Conservation (phyloP, 2,797 vertebrate genomes). For the Sphaeramia orbicularis region DNA sequence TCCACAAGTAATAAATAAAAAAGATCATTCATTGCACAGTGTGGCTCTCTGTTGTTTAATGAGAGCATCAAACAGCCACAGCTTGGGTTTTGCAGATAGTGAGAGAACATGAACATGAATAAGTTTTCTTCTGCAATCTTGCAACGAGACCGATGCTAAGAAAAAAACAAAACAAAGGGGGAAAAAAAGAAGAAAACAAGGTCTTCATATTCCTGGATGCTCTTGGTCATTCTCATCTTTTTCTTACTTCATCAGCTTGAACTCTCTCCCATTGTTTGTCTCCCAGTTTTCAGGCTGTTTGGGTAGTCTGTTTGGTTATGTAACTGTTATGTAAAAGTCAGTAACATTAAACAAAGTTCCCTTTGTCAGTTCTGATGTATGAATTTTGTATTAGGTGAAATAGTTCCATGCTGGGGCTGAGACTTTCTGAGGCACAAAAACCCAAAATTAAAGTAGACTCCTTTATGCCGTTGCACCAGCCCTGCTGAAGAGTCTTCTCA, state of each 20-base stretch:
- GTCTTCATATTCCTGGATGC: background rate
- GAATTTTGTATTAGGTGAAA: background rate
- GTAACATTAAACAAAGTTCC: background rate
- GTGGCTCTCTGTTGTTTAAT: background rate
- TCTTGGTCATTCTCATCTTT: background rate
- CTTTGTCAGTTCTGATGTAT: background rate
- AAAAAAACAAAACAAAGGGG: background rate
- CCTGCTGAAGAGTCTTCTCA: constrained; percentile 2
- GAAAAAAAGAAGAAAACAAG: background rate
- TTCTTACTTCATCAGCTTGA: background rate
- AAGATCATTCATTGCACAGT: background rate
- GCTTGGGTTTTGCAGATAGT: background rate
- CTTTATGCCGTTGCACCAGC: background rate
- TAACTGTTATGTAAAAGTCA: background rate
- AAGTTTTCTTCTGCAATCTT: background rate
- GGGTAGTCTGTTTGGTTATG: background rate
- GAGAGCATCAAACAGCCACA: background rate
- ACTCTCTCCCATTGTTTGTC: too few relatives aligned
- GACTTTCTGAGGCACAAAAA: background rate
- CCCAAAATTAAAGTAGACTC: background rate
- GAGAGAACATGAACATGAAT: background rate
- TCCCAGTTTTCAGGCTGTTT: too few relatives aligned
- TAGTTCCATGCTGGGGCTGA: background rate
- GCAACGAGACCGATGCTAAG: background rate
- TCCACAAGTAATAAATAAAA: background rate